Evolutionary conservation across 2,888 invertebrate species (phyloP).

Genomic region (Ametastegia equiseti): DNA sequence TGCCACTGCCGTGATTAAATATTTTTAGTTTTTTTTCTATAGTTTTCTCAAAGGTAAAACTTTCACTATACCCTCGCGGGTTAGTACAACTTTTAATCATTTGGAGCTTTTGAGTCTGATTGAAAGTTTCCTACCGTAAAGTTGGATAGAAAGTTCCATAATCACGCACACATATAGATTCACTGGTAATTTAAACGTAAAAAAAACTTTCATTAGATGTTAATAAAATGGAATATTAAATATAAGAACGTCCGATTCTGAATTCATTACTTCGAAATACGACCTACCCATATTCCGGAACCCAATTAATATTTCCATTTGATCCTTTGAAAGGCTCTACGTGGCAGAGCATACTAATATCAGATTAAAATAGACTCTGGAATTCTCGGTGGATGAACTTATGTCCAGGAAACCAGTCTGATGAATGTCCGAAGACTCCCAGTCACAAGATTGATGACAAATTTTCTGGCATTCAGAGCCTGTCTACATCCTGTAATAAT

Average conservation of each 20-base stretch:
- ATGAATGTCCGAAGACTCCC: neutral
- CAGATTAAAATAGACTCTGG: neutral
- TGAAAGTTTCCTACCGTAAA: too few relatives aligned
- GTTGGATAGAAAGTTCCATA: too few relatives aligned
- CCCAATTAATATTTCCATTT: constrained; percentile 4
- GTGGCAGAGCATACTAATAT: neutral
- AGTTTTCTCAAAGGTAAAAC: neutral
- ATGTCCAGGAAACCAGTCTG: neutral
- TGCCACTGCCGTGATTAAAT: constrained; percentile 58
- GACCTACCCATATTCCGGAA: neutral
- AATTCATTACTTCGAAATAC: neutral
- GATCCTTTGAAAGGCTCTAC: constrained; percentile 8
- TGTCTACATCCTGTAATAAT: too few relatives aligned
- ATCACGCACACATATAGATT: too few relatives aligned
- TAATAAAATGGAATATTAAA: neutral
- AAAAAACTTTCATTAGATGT: neutral
- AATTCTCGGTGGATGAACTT: neutral
- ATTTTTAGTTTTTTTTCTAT: neutral
- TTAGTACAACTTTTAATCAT: too few relatives aligned
- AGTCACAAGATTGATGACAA: neutral
- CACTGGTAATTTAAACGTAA: too few relatives aligned
- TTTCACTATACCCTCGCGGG: too few relatives aligned
- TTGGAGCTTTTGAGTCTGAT: too few relatives aligned
- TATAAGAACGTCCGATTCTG: too few relatives aligned
- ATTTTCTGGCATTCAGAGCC: neutral